phyloP scores from a whole-genome alignment of 2,888 invertebrate species.

The Axea sp. region DNA sequence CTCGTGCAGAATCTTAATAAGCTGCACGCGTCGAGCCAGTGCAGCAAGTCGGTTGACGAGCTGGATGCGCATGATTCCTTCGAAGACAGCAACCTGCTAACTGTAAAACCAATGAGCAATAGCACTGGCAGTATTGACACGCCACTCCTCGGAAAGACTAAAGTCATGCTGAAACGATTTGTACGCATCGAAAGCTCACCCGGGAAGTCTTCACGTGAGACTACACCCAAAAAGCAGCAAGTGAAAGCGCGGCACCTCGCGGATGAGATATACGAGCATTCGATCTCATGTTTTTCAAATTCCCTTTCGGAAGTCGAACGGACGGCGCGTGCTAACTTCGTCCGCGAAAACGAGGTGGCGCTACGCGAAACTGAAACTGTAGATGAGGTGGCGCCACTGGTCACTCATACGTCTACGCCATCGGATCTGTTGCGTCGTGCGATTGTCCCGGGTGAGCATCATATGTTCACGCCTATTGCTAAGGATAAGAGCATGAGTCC shows the following conservation, averaged over 20 bases:
- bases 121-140: slow-evolving; percentile 73
- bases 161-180: slow-evolving; percentile 43
- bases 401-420: slow-evolving; percentile 76
- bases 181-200: slow-evolving; percentile 54
- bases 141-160: slow-evolving; percentile 25
- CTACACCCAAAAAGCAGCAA: slow-evolving; percentile 22
- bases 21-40: slow-evolving; percentile 67
- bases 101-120: slow-evolving; percentile 73
- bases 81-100: slow-evolving; percentile 70
- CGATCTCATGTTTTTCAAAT: slow-evolving; percentile 2
- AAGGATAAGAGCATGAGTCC: slow-evolving; percentile 91
- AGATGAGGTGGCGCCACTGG: background rate
- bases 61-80: slow-evolving; percentile 69
- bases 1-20: slow-evolving; percentile 69
- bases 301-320: slow-evolving; percentile 3
- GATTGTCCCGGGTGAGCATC: slow-evolving; percentile 71
- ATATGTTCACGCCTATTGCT: slow-evolving; percentile 80
- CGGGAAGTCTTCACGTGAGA: slow-evolving; percentile 14
- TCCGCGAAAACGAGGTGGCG: slow-evolving; percentile 29
- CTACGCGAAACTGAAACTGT: slow-evolving; percentile 2
- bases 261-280: background rate
- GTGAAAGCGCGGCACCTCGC: background rate
- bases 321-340: slow-evolving; percentile 23
- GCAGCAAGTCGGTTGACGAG: slow-evolving; percentile 78
- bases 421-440: slow-evolving; percentile 74